phyloP scores from a whole-genome alignment of 2,888 invertebrate species.

The Erebia aethiops region DNA sequence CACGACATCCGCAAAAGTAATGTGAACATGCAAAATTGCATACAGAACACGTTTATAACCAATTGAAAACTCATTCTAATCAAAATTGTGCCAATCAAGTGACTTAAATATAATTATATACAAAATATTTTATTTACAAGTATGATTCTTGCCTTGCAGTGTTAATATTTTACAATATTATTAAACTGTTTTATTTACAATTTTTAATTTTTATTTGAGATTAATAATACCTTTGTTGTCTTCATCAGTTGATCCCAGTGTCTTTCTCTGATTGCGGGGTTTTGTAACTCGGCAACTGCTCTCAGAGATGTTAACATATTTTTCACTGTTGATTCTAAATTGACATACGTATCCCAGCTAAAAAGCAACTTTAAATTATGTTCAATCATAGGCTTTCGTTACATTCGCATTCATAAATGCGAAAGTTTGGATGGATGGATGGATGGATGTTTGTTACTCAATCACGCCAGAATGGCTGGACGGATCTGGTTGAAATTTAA shows the following conservation, averaged over 20 bases:
- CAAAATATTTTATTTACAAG: slow-evolving; percentile 39
- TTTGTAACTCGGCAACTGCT: slow-evolving; percentile 97
- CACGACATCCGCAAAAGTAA: slow-evolving; percentile 32
- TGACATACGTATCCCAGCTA: slow-evolving; percentile 94
- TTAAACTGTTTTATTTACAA: slow-evolving; percentile 37
- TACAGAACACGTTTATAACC: slow-evolving; percentile 48
- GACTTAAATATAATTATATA: slow-evolving; percentile 38
- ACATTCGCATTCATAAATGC: background rate
- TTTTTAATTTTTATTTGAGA: slow-evolving; percentile 1
- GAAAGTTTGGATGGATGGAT: too few relatives aligned
- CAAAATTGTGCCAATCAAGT: slow-evolving; percentile 37
- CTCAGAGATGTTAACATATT: slow-evolving; percentile 97
- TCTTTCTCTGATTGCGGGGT: slow-evolving; percentile 96
- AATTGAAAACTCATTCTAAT: slow-evolving; percentile 43
- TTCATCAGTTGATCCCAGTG: slow-evolving; percentile 99
- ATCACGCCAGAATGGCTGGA: too few relatives aligned
- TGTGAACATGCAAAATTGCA: slow-evolving; percentile 44
- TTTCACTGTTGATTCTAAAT: slow-evolving; percentile 95
- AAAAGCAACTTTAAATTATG: slow-evolving; percentile 2
- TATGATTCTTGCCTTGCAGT: background rate
- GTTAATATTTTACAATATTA: slow-evolving; percentile 29
- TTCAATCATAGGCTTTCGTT: background rate
- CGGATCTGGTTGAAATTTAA: too few relatives aligned
- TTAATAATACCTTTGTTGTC: slow-evolving; percentile 91
- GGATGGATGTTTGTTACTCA: too few relatives aligned